phyloP scores from a whole-genome alignment of 1,140 invertebrate genomes.

The Mactra quadrangularis region DNA sequence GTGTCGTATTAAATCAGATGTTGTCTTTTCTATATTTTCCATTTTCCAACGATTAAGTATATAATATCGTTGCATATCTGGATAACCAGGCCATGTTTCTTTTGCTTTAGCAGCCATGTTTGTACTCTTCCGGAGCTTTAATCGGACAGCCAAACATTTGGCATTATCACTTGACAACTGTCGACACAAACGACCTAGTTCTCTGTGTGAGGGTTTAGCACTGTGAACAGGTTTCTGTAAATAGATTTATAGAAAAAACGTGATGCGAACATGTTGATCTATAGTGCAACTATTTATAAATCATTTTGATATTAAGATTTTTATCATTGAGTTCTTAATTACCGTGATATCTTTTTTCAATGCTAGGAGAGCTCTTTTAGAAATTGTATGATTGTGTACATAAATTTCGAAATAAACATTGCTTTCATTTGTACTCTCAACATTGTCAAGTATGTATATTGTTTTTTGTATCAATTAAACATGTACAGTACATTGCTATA shows the following conservation, averaged over 20 bases:
- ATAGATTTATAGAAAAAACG: too few relatives aligned
- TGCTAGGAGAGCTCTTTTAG: neutral
- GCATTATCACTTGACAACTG: neutral
- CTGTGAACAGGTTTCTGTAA: too few relatives aligned
- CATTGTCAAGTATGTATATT: too few relatives aligned
- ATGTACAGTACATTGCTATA: too few relatives aligned
- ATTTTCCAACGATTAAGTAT: slow-evolving; percentile 13
- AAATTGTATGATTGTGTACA: neutral
- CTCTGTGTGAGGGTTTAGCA: slow-evolving; percentile 3
- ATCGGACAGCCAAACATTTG: neutral
- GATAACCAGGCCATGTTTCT: neutral
- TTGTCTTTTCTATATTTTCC: neutral
- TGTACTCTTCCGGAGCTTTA: neutral
- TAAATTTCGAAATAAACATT: too few relatives aligned
- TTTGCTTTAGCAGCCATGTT: neutral
- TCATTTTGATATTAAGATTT: neutral
- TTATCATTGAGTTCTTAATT: neutral
- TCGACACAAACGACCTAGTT: neutral
- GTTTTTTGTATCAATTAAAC: too few relatives aligned
- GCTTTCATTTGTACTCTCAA: too few relatives aligned
- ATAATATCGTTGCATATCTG: slow-evolving; percentile 4
- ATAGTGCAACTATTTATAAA: neutral
- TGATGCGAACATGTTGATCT: too few relatives aligned
- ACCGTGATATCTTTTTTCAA: neutral
- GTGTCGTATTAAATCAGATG: neutral